Evolutionary conservation across 2,797 vertebrate species (phyloP).

Genomic region (Rhodeus uyekii): DNA sequence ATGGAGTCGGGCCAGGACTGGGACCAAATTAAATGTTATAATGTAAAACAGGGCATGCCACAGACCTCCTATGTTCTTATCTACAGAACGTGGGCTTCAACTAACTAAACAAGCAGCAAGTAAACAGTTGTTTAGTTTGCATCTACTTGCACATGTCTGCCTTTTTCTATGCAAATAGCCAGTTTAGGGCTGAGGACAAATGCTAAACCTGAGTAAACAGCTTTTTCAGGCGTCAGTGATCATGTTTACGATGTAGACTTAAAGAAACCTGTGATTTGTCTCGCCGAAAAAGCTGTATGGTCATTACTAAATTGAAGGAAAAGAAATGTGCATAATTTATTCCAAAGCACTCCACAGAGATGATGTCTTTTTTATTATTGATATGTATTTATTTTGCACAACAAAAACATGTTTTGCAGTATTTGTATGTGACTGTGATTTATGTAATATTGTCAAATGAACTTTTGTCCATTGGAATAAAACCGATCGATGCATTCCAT

Average conservation of each 20-base stretch:
- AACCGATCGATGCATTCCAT: slow-evolving; percentile 28
- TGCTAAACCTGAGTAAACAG: slow-evolving; percentile 19
- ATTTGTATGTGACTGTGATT: slow-evolving; percentile 7
- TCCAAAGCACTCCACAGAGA: neutral
- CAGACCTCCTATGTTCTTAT: slow-evolving; percentile 47
- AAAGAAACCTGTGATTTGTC: slow-evolving; percentile 1
- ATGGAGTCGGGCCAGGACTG: slow-evolving; percentile 33
- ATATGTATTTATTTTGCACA: slow-evolving; percentile 42
- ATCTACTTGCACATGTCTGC: slow-evolving; percentile 15
- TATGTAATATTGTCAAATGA: slow-evolving; percentile 9
- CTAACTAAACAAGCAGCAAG: slow-evolving; percentile 41
- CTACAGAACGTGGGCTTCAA: slow-evolving; percentile 27
- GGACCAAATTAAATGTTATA: slow-evolving; percentile 48
- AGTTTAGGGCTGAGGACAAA: neutral
- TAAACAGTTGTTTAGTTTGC: slow-evolving; percentile 16
- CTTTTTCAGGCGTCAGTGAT: slow-evolving; percentile 1
- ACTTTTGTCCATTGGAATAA: slow-evolving; percentile 39
- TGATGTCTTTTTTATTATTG: slow-evolving; percentile 11
- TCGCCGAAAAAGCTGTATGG: neutral
- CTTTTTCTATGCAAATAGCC: slow-evolving; percentile 1
- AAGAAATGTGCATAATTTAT: neutral
- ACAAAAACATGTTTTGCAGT: slow-evolving; percentile 7
- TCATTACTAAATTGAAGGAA: neutral
- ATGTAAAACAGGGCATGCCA: slow-evolving; percentile 49
- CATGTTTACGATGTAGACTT: neutral